Conservation (phyloP, 2,888 invertebrate species). For the Tuberolachnus salignus region DNA sequence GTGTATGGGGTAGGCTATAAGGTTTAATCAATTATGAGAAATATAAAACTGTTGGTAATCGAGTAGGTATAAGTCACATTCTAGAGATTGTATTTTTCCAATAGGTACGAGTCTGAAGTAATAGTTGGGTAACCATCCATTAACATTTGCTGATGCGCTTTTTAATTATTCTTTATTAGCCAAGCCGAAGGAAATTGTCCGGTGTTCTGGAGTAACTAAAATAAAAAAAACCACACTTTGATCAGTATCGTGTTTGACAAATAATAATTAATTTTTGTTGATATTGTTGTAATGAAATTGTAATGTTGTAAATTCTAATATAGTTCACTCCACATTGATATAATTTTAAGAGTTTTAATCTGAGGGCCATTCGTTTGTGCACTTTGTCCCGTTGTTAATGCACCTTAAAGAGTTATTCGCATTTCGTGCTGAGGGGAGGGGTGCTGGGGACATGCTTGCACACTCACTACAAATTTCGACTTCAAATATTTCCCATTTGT, state of each 20-base stretch:
- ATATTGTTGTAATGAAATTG: too few species aligned
- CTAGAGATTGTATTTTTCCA: background rate
- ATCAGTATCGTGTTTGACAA: background rate
- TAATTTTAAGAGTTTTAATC: too few species aligned
- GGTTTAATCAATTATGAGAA: constrained; percentile 1
- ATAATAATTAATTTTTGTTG: too few species aligned
- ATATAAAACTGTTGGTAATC: constrained; percentile 7
- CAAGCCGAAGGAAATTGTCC: constrained; percentile 46
- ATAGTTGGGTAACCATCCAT: constrained; percentile 36
- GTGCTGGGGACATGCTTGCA: too few species aligned
- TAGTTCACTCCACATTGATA: too few species aligned
- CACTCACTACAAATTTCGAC: too few species aligned
- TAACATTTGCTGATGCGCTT: background rate
- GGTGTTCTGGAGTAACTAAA: constrained; percentile 51
- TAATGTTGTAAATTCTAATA: too few species aligned
- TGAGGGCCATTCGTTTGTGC: too few species aligned
- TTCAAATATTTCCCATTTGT: too few species aligned
- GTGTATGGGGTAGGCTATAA: background rate
- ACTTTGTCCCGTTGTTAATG: too few species aligned
- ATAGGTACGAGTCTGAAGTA: background rate
- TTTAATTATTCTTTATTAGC: constrained; percentile 10
- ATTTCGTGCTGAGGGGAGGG: too few species aligned
- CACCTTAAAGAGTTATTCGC: too few species aligned
- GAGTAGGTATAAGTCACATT: constrained; percentile 16
- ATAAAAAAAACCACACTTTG: background rate